Percentiles rank a stretch among this genome's conserved stretches.
phyloP scores from a whole-genome alignment of 1,140 invertebrate species.

The Drosophila simulans region DNA sequence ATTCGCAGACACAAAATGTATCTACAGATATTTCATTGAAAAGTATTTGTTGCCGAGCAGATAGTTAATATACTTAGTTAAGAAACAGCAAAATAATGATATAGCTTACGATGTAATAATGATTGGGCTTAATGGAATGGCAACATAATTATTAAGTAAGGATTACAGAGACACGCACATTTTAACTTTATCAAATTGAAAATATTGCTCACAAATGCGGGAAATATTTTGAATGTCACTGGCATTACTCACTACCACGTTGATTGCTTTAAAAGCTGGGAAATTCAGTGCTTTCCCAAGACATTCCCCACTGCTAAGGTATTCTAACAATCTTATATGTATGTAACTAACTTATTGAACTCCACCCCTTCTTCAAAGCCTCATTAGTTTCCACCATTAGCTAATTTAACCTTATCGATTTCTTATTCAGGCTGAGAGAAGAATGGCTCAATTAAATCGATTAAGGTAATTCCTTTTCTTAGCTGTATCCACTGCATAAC shows the following conservation, averaged over 20 bases:
- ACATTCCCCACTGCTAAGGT: conserved; percentile 3
- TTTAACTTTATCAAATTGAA: no score
- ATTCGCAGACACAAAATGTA: conserved; percentile 10
- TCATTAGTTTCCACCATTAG: conserved; percentile 30
- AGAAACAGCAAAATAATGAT: no score
- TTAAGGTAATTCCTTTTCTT: conserved; percentile 1
- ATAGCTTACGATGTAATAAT: no score
- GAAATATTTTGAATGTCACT: no score
- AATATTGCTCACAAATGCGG: neutral
- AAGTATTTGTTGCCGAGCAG: no score
- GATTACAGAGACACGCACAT: no score
- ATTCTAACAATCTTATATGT: neutral
- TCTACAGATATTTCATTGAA: no score
- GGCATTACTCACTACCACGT: no score
- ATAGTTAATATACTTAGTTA: no score
- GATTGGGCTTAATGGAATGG: no score
- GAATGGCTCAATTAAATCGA: conserved; percentile 29
- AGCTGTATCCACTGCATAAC: conserved; percentile 9
- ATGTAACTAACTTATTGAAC: neutral
- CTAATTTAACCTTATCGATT: conserved; percentile 34
- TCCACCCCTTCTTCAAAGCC: conserved; percentile 2
- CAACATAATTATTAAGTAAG: no score
- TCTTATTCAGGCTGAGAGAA: neutral
- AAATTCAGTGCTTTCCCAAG: neutral
- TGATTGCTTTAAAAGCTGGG: neutral